Evolutionary conservation across 2,888 invertebrate genomes (phyloP), one percentile per base, ranked within the genome.

Genomic region (Furcula furcula): DNA sequence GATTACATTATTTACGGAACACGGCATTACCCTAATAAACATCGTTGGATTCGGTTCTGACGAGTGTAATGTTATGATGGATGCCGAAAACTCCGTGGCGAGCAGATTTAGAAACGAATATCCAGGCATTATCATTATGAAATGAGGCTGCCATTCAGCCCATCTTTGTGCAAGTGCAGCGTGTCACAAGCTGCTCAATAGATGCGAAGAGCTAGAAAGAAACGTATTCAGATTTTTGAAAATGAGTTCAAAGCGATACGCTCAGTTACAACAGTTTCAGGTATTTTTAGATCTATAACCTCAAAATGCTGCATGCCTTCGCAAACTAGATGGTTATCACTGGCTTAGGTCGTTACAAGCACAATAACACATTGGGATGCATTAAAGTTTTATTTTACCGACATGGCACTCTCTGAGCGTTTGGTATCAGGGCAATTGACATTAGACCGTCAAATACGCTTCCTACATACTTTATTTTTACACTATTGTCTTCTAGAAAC

Each of bases 131-230:
- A 23, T 29, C 4, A 26, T 20, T 5, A 3, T 20, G n/a, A 50
- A 50, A 36, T 50, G 46, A 12, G 10, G 48, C 25, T 54, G 54
- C 31, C 47, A 50, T 27, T 48, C 47, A 0, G 28, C 46, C 7
- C 50, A 50, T 29, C 12, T 50, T 5, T 54, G 47, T 11, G 36
- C 47, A 1, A 35, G 31, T 16, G 39, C 47, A 0, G 47, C 48
- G 0, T 37, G 37, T 15, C 41, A 49, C 30, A 10, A 43, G 20
- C 10, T 51, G n/a, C 48, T 47, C 16, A 3, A 7, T 2, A 20
- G 39, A 7, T 32, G 33, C 23, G 55, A 51, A 45, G 34, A 31
- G 6, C 21, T 55, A n/a, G 19, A 4, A 16, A 16, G 16, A 16
- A 16, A 6, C 6, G 6, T 16, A 16, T 16, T 16, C 6, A 16